Evolutionary conservation across 2,113 vertebrate species (phyloP), one percentile per base, ranked within the genome.

Genomic region (Megaceryle maxima): DNA sequence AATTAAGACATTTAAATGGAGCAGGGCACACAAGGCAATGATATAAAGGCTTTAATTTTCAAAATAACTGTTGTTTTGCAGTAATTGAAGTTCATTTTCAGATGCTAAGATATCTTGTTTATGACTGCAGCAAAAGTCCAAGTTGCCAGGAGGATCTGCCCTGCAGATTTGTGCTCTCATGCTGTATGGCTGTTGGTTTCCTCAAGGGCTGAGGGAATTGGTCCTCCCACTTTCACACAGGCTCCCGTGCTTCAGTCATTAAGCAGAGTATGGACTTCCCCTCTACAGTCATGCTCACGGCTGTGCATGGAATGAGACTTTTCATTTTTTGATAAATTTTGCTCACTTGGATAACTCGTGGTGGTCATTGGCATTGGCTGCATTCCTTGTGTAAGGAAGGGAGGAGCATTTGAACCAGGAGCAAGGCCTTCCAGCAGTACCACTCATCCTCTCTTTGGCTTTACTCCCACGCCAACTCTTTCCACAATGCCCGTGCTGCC

Each of bases 311-410:
- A 78, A 10, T 35, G 46, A 60, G 44, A 24, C 26, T 60, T 68
- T 44, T 90, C 9, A 18, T 63, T 76, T 83, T 44, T n/a, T 21
- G 11, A 50, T 41, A 73, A 66, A 25, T 46, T 87, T 60, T 87
- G 16, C 28, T 86, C 31, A 15, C 28, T 74, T 85, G 25, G 20
- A 20, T 25, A 60, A 26, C 28, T 37, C 28, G 44, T 59, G 26
- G 21, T 68, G 19, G 14, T 62, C 1, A 0, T 14, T 91, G 53
- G 33, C 57, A 53, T 72, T 0, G 0, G 3, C 26, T 63, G 10
- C 0, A 0, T 85, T 79, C 41, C 2, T 0, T 33, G 19, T 39
- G 31, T 66, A 59, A 56, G 41, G 41, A 67, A 43, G 13, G 37
- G 59, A 33, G 63, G 55, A 91, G 39, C 44, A 62, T 0, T 2